These are phyloP conservation scores for Trichonephila inaurata DNA, from an alignment of 1,140 invertebrate genomes.

Conservation along the genomic window DNA sequence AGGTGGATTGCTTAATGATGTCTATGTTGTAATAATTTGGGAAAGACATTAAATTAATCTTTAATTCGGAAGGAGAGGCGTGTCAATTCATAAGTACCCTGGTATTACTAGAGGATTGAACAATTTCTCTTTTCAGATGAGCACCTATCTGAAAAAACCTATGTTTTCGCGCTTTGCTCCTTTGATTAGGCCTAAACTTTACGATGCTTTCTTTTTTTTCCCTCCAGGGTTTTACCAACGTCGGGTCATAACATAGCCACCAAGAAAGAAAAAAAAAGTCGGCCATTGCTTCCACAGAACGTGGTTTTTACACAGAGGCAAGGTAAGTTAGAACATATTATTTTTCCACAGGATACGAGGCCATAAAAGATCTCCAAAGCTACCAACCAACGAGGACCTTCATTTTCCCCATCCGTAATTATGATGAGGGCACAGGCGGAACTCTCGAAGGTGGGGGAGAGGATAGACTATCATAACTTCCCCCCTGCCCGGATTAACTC, in stretches of 20 bases:
- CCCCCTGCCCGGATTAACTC: conserved; percentile 5
- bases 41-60: too few species aligned
- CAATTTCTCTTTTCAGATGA: too few species aligned
- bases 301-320: background rate
- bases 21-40: too few species aligned
- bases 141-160: too few species aligned
- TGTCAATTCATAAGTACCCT: too few species aligned
- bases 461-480: background rate
- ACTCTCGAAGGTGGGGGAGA: background rate
- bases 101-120: too few species aligned
- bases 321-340: conserved; percentile 1
- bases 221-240: background rate
- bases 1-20: too few species aligned
- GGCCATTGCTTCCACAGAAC: background rate
- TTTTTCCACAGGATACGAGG: background rate
- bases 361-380: background rate
- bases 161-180: background rate
- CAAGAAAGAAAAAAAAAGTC: background rate
- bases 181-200: background rate
- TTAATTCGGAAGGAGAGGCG: too few species aligned
- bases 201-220: background rate
- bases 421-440: background rate
- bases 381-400: background rate
- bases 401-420: background rate
- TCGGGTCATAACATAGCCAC: background rate